A percentile compares a stretch with the other conserved stretches of the same genome.
These are phyloP conservation scores for Strongylocentrotus purpuratus DNA, from an alignment of 35 echinoderm and acorn worm genomes.

Conservation along the genomic window DNA sequence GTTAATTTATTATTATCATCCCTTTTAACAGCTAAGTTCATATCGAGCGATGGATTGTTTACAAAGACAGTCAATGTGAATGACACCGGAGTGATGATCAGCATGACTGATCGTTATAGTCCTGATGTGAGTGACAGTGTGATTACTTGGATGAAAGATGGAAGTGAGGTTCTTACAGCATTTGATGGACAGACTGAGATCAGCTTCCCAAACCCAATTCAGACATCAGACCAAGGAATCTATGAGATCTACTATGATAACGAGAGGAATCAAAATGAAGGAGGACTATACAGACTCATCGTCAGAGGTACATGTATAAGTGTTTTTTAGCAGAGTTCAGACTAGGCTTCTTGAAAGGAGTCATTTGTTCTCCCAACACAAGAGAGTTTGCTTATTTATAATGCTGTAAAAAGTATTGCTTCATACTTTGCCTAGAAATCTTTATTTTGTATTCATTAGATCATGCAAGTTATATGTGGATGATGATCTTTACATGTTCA, in stretches of 20 bases:
- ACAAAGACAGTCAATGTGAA: constrained; percentile 61
- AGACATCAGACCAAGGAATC: constrained; percentile 42
- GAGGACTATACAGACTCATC: constrained; percentile 58
- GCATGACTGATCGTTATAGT: background rate
- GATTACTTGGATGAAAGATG: constrained; percentile 30
- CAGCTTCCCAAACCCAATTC: constrained; percentile 38
- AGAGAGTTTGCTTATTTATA: too few species aligned
- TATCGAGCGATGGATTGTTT: constrained; percentile 49
- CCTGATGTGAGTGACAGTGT: background rate
- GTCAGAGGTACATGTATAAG: constrained; percentile 60
- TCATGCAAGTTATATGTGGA: background rate
- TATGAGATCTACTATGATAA: constrained; percentile 54
- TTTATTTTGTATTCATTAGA: background rate
- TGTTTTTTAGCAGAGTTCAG: too few species aligned
- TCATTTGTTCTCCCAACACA: too few species aligned
- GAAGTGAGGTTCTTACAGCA: background rate
- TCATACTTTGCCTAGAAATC: too few species aligned
- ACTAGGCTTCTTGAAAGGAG: background rate
- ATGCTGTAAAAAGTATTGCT: too few species aligned
- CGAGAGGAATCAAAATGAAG: constrained; percentile 45
- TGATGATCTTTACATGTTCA: too few species aligned
- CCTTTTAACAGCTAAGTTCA: constrained; percentile 42
- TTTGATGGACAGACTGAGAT: background rate
- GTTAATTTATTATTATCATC: too few species aligned
- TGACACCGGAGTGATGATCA: constrained; percentile 51